Base-by-base conservation (phyloP, 2,888 invertebrate species). In the Aricia artaxerxes region DNA sequence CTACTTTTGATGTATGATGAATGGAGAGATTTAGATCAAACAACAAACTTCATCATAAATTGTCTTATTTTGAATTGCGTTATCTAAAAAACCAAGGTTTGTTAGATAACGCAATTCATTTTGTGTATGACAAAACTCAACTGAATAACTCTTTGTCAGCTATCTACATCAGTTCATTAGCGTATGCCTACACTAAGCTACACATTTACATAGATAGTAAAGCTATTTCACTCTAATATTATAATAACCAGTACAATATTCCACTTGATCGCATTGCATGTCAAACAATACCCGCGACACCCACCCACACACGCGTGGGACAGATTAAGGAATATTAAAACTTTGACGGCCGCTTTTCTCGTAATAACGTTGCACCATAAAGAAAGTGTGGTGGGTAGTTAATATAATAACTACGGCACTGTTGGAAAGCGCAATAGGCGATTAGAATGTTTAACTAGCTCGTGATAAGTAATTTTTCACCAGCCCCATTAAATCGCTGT, bases 371-470 rank as follows among this genome's bases (percentile, higher is more conserved):
- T 69, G 35, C 69, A 69, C 69, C 69, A 69, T 69, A 16, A 64
- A 69, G 69, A 69, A 69, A 69, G 69, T 38, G 69, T 16, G 76
- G 76, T 53, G 24, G 53, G 76, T 53, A 53, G 53, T 76, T 76
- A 76, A 76, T 57, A 16, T 76, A 76, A 57, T 76, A 76, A 76
- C 24, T 73, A 73, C 76, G 24, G 35, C 53, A 57, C 76, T 7
- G 76, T 53, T 76, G 35, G 76, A 76, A 76, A 76, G 76, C 57
- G 31, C 53, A 38, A 76, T 31, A 75, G 75, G 49, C 75, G 75
- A 31, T 49, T 49, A 49, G 75, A 75, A 75, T 75, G 11, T 75
- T 75, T 75, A 75, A 69, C 69, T 35, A 69, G 35, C 69, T 69
- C 13, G 57, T 13, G 60, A 60, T 60, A 44, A 69, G 49, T 31